These are phyloP conservation scores for Branchinecta lynchi DNA, from an alignment of 1,140 invertebrate genomes.

Conservation along the genomic window DNA sequence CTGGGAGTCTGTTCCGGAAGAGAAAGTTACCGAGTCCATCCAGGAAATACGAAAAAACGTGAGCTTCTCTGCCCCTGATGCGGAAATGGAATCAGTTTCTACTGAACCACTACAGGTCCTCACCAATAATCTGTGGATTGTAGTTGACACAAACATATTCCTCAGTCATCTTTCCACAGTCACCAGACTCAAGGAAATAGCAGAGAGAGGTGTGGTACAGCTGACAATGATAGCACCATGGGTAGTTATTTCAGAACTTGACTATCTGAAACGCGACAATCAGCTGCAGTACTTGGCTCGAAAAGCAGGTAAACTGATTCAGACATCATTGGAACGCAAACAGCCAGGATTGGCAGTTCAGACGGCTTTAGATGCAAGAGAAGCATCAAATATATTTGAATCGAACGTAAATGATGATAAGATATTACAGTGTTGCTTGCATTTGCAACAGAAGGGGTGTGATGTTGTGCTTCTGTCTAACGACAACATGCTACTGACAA, in stretches of 20 bases:
- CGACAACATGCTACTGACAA: not conserved
- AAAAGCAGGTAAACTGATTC: not conserved
- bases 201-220: not conserved
- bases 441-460: not conserved
- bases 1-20: not conserved
- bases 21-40: not conserved
- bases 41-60: not conserved
- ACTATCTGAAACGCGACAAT: not conserved
- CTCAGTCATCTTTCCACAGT: not conserved
- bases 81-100: not conserved
- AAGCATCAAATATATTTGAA: not conserved
- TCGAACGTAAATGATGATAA: constrained; percentile 7
- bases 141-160: not conserved
- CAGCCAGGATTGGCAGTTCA: not conserved
- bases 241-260: not conserved
- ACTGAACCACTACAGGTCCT: not conserved
- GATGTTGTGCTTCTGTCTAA: not conserved
- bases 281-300: not conserved
- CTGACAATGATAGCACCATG: not conserved
- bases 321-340: not conserved
- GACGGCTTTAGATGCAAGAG: not conserved
- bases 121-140: not conserved
- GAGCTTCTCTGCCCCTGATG: not conserved
- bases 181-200: not conserved
- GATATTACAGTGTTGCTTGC: not conserved